Percentiles rank a stretch among this genome's conserved stretches.
Conservation (phyloP, 2,888 invertebrate species). For the Desoria tigrina region DNA sequence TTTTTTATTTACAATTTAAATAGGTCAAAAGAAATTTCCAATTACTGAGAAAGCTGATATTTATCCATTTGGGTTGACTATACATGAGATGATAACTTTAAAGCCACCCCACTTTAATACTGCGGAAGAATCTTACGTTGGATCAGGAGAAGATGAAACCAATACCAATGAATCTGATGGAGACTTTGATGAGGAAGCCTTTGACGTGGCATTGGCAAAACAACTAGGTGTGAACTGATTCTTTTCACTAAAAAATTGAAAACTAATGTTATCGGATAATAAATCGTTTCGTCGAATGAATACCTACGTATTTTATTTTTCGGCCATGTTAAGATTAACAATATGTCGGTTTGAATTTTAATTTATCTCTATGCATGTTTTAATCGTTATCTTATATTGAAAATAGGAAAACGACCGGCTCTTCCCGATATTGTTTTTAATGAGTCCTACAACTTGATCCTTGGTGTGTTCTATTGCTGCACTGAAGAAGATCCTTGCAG, state of each 20-base stretch:
- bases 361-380: background rate
- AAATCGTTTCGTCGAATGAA: no score
- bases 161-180: conserved; percentile 14
- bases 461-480: conserved; percentile 71
- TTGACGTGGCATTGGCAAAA: conserved; percentile 39
- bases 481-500: conserved; percentile 65
- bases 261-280: no score
- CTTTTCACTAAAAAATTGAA: no score
- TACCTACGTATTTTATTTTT: no score
- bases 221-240: conserved; percentile 38
- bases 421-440: conserved; percentile 65
- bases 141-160: background rate
- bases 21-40: conserved; percentile 55
- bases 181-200: conserved; percentile 39
- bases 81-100: conserved; percentile 80
- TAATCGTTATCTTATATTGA: background rate
- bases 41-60: conserved; percentile 75
- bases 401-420: conserved; percentile 68
- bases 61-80: conserved; percentile 74
- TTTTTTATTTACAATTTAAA: background rate
- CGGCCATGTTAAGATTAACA: no score
- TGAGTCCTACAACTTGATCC: conserved; percentile 65
- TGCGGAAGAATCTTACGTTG: conserved; percentile 45
- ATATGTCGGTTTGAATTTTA: no score
- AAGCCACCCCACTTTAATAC: conserved; percentile 66